phyloP scores from a whole-genome alignment of 2,888 invertebrate species.

The Pimpla rufipes region DNA sequence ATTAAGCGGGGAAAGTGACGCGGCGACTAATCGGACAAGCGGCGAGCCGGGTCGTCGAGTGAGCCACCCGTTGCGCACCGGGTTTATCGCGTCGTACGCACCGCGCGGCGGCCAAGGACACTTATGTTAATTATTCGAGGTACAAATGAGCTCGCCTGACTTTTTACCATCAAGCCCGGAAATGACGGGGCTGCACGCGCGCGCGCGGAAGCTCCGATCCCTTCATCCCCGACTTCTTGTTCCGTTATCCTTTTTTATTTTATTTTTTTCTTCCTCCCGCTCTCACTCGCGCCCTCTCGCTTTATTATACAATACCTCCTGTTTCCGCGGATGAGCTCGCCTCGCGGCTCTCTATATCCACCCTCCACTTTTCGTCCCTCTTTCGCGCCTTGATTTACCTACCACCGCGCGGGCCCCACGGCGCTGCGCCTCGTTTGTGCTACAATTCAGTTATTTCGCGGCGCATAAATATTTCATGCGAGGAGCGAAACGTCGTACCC shows the following conservation, averaged over 20 bases:
- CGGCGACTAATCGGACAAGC: conserved; percentile 44
- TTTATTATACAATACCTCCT: conserved; percentile 47
- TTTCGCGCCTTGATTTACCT: conserved; percentile 74
- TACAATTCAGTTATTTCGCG: conserved; percentile 79
- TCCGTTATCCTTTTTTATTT: conserved; percentile 54
- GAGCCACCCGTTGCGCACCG: conserved; percentile 35
- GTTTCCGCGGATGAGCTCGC: conserved; percentile 53
- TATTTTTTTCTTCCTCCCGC: conserved; percentile 44
- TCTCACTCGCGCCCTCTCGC: conserved; percentile 31
- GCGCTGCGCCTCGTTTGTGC: conserved; percentile 76
- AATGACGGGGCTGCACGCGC: conserved; percentile 71
- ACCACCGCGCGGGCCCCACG: conserved; percentile 42
- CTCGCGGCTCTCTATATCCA: conserved; percentile 39
- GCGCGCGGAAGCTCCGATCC: conserved; percentile 70
- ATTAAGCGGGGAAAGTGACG: conserved; percentile 49
- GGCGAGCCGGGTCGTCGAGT: conserved; percentile 33
- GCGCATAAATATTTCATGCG: conserved; percentile 80
- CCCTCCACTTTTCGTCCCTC: conserved; percentile 65
- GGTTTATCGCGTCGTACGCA: conserved; percentile 38
- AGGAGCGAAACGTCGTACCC: conserved; percentile 47
- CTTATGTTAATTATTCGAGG: conserved; percentile 80
- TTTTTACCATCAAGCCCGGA: conserved; percentile 74
- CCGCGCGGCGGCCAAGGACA: conserved; percentile 60
- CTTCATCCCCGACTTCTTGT: conserved; percentile 59
- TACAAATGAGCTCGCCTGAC: conserved; percentile 79